Conservation (phyloP, 2,888 invertebrate species). For the Agriopis leucophaearia region DNA sequence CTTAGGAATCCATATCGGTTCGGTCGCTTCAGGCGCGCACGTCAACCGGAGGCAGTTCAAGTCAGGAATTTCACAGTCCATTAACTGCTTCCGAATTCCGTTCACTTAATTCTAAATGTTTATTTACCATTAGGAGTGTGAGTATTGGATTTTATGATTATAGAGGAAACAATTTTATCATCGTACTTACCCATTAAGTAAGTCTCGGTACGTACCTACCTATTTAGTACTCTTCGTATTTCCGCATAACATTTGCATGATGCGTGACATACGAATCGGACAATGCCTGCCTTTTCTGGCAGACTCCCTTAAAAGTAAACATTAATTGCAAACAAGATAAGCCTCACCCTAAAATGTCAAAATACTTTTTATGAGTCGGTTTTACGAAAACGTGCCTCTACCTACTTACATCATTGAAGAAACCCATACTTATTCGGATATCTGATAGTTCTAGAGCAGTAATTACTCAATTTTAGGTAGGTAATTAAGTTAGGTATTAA, state of each 20-base stretch:
- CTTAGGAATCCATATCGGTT: constrained; percentile 19
- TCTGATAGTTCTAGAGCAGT: too few species aligned
- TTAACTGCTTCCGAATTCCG: constrained; percentile 40
- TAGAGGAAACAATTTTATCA: constrained; percentile 33
- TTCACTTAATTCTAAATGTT: constrained; percentile 34
- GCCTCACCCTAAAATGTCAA: constrained; percentile 30
- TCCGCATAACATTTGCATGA: constrained; percentile 44
- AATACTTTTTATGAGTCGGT: constrained; percentile 7
- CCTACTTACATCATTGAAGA: background rate
- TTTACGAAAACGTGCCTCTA: background rate
- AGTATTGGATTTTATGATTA: constrained; percentile 34
- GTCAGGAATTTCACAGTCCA: constrained; percentile 38
- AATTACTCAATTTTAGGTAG: too few species aligned
- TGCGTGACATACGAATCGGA: constrained; percentile 20
- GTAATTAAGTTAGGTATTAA: too few species aligned
- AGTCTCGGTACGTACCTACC: constrained; percentile 5
- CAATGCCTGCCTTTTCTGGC: constrained; percentile 33
- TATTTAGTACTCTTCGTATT: constrained; percentile 14
- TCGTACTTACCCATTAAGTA: constrained; percentile 5
- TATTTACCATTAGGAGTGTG: constrained; percentile 32
- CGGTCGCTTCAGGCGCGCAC: constrained; percentile 18
- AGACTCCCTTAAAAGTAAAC: constrained; percentile 32
- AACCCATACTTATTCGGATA: too few species aligned
- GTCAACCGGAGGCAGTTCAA: constrained; percentile 11
- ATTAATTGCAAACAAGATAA: constrained; percentile 39